These are phyloP conservation scores for Cetonia aurata DNA, from an alignment of 2,888 invertebrate genomes.

Conservation along the genomic window DNA sequence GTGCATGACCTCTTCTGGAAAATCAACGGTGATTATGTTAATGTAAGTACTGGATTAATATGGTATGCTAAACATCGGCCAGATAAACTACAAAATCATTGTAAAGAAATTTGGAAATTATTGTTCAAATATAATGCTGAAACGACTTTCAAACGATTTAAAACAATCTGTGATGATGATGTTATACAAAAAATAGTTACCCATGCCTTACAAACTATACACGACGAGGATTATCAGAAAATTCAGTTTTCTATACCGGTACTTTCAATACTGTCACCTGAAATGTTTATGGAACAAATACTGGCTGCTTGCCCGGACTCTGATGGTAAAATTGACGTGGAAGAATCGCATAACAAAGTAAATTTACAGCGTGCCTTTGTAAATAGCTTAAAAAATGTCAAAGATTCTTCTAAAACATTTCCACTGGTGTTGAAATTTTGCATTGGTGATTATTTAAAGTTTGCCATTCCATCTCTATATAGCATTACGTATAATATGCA, in stretches of 20 bases:
- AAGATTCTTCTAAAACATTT: conserved; percentile 4
- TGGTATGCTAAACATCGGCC: conserved; percentile 28
- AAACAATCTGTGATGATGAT: conserved; percentile 1
- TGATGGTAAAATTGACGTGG: conserved; percentile 28
- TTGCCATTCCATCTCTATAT: conserved; percentile 19
- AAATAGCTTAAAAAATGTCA: background rate
- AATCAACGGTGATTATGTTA: background rate
- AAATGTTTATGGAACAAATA: conserved; percentile 7
- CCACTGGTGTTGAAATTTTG: conserved; percentile 25
- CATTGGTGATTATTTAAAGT: conserved; percentile 38
- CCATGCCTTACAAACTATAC: background rate
- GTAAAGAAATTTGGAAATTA: background rate
- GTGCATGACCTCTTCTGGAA: conserved; percentile 26
- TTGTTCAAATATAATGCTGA: background rate
- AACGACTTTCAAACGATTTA: background rate
- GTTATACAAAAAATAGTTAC: background rate
- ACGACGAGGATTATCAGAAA: background rate
- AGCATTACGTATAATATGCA: conserved; percentile 12
- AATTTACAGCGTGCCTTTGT: conserved; percentile 15
- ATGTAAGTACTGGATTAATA: background rate
- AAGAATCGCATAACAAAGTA: conserved; percentile 6
- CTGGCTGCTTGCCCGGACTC: background rate
- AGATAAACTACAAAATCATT: conserved; percentile 5
- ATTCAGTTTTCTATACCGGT: background rate
- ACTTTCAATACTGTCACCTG: background rate